phyloP scores from a whole-genome alignment of 2,113 vertebrate genomes.

The Amia ocellicauda region DNA sequence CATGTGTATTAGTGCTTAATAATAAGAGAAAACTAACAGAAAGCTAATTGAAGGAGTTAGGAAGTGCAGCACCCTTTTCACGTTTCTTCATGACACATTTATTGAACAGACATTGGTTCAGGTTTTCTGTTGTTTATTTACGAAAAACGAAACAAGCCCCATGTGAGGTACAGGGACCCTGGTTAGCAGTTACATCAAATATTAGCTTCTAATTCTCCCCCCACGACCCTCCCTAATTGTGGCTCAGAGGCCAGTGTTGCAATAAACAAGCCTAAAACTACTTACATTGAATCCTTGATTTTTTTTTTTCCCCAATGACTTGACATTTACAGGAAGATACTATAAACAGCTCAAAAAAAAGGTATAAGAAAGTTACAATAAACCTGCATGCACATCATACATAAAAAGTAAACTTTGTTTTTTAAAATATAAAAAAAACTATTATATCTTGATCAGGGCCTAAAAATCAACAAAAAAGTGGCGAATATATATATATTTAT shows the following conservation, averaged over 20 bases:
- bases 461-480: slow-evolving; percentile 63
- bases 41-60: no score
- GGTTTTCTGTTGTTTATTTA: slow-evolving; percentile 81
- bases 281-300: slow-evolving; percentile 62
- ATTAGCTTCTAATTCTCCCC: slow-evolving; percentile 64
- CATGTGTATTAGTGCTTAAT: no score
- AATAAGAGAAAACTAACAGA: no score
- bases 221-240: slow-evolving; percentile 10
- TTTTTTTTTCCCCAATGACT: slow-evolving; percentile 53
- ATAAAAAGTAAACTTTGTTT: slow-evolving; percentile 75
- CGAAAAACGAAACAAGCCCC: slow-evolving; percentile 84
- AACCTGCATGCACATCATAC: slow-evolving; percentile 93
- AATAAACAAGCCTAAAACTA: slow-evolving; percentile 75
- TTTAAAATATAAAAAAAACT: slow-evolving; percentile 78
- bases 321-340: slow-evolving; percentile 81
- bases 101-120: background rate
- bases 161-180: slow-evolving; percentile 75
- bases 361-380: slow-evolving; percentile 82
- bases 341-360: slow-evolving; percentile 85
- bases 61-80: background rate
- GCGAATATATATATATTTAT: slow-evolving; percentile 39
- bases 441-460: slow-evolving; percentile 34
- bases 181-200: slow-evolving; percentile 87
- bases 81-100: background rate
- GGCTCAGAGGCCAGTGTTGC: slow-evolving; percentile 60